phyloP scores from a whole-genome alignment of 2,888 invertebrate species.

The Agrochola circellaris region DNA sequence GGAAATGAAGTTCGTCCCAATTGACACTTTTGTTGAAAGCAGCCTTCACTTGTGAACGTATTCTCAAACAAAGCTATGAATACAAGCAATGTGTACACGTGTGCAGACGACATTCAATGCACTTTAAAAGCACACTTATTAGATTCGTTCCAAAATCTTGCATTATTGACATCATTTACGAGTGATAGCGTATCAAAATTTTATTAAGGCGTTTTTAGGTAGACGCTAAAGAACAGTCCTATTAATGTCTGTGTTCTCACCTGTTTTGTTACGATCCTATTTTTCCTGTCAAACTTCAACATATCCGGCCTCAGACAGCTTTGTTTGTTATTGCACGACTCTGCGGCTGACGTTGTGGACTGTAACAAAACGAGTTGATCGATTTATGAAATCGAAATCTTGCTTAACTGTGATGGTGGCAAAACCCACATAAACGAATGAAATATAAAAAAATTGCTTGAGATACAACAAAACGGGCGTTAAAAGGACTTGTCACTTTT shows the following conservation, averaged over 20 bases:
- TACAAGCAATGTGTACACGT: slow-evolving; percentile 30
- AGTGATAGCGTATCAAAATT: slow-evolving; percentile 28
- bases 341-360: background rate
- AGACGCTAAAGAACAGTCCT: slow-evolving; percentile 34
- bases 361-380: slow-evolving; percentile 15
- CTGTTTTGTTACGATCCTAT: background rate
- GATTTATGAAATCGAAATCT: slow-evolving; percentile 8
- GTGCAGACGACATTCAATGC: slow-evolving; percentile 31
- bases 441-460: background rate
- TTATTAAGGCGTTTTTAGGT: slow-evolving; percentile 1
- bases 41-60: slow-evolving; percentile 63
- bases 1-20: slow-evolving; percentile 56
- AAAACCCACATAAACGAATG: background rate
- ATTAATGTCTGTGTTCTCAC: slow-evolving; percentile 15
- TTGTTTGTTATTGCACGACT: slow-evolving; percentile 17
- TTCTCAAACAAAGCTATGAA: slow-evolving; percentile 11
- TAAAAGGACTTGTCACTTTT: slow-evolving; percentile 42
- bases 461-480: slow-evolving; percentile 17
- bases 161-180: slow-evolving; percentile 17
- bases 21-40: slow-evolving; percentile 57
- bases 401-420: background rate
- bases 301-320: background rate
- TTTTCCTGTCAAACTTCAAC: background rate
- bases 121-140: slow-evolving; percentile 30
- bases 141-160: background rate